Evolutionary conservation across 2,888 invertebrate genomes (phyloP), one percentile per base, ranked within the genome.

Genomic region (Polia nebulosa): DNA sequence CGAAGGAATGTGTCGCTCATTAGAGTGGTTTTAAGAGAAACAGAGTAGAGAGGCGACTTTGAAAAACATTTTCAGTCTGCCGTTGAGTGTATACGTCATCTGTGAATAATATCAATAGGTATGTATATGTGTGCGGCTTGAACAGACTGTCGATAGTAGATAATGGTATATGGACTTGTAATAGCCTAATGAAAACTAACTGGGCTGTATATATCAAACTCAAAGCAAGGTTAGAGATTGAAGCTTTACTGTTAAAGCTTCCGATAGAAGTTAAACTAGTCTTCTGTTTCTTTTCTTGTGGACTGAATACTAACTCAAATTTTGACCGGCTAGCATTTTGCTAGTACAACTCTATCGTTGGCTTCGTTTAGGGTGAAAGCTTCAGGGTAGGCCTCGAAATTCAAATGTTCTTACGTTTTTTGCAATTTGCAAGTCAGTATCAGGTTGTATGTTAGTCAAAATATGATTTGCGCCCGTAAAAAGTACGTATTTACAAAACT

Each of bases 1-100:
- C 51, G 11, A 17, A 3, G 72, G 71, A 63, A 80, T 71, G 58
- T 76, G 64, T 71, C 72, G 60, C 59, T 76, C 44, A 51, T 49
- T 65, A 61, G 74, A 29, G 44, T 2, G 27, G 11, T 53, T 63
- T 74, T 55, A 57, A 58, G 36, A 22, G 32, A 59, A 59, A 64
- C 45, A 15, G 17, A 41, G 41, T 29, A 15, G 25, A 29, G 32
- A 39, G 11, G 59, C 47, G 78, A 72, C 51, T 47, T 56, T 75
- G 78, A 78, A n/a, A 32, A 17, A 72, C 59, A 51, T 41, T 27
- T 47, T 52, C 22, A 27, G 73, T 64, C 55, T 49, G 25, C 29
- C 13, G 29, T 34, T 47, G 17, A 5, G 44, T 39, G n/a, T 22
- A 20, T 20, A 52, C 68, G 76, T 76, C 60, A 68, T 63, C 32